A percentile compares a stretch with the other conserved stretches of the same genome.
Evolutionary conservation across 2,113 vertebrate species (phyloP).

Genomic region (Boleophthalmus pectinirostris): DNA sequence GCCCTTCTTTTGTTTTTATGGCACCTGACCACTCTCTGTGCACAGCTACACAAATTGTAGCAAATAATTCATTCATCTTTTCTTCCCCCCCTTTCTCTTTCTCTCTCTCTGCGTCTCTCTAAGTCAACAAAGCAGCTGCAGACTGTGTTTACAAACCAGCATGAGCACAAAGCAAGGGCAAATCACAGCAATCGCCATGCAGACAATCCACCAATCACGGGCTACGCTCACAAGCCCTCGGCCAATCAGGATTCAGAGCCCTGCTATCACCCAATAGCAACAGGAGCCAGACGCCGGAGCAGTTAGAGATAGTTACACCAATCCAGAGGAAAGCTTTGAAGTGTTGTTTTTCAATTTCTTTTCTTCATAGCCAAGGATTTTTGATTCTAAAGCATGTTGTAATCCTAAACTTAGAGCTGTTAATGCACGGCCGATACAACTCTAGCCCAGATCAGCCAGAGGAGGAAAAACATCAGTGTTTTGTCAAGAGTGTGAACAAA

Average conservation of each 20-base stretch:
- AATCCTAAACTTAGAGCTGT: slow-evolving; percentile 31
- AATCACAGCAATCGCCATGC: slow-evolving; percentile 48
- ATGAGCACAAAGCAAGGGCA: slow-evolving; percentile 27
- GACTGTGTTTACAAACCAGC: slow-evolving; percentile 38
- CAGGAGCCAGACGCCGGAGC: slow-evolving; percentile 39
- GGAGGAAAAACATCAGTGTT: slow-evolving; percentile 15
- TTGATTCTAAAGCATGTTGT: slow-evolving; percentile 28
- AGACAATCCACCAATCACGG: slow-evolving; percentile 50
- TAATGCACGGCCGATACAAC: slow-evolving; percentile 14
- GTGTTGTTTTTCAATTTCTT: slow-evolving; percentile 61
- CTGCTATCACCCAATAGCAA: slow-evolving; percentile 51
- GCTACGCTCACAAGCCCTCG: slow-evolving; percentile 32
- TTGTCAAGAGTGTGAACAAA: slow-evolving; percentile 16
- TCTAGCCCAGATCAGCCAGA: slow-evolving; percentile 4
- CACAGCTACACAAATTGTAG: slow-evolving; percentile 64
- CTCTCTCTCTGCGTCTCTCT: slow-evolving; percentile 30
- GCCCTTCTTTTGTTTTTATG: slow-evolving; percentile 58
- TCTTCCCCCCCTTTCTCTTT: slow-evolving; percentile 49
- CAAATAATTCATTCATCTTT: slow-evolving; percentile 26
- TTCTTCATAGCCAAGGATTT: slow-evolving; percentile 28
- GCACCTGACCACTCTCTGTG: slow-evolving; percentile 66
- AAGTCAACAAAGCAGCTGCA: slow-evolving; percentile 54
- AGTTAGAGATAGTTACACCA: slow-evolving; percentile 70
- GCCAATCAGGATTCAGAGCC: slow-evolving; percentile 49
- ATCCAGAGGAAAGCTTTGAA: slow-evolving; percentile 53